Percentiles rank a stretch among this genome's conserved stretches.
Evolutionary conservation across 2,113 vertebrate genomes (phyloP).

Genomic region (Rhegmatorhina hoffmannsi): DNA sequence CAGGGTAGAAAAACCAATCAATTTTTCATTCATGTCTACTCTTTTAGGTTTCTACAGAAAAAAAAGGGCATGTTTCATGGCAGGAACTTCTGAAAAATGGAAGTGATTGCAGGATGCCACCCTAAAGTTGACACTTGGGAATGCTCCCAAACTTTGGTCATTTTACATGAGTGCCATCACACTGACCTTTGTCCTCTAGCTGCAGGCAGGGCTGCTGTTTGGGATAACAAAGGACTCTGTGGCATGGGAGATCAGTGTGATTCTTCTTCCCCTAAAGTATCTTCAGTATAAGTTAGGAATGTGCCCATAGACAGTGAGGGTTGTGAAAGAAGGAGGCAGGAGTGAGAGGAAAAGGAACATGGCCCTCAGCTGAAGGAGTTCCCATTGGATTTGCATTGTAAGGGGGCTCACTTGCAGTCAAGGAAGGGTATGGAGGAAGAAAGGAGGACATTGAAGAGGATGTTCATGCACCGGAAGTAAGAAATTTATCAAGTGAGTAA

Average conservation of each 20-base stretch:
- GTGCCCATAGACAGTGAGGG: neutral
- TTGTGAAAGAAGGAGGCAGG: neutral
- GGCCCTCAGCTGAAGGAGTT: neutral
- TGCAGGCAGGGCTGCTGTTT: neutral
- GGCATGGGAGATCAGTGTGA: neutral
- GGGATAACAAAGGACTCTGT: neutral
- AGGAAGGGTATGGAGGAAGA: neutral
- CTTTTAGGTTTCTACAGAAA: neutral
- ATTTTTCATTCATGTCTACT: neutral
- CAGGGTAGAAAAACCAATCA: neutral
- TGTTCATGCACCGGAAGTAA: neutral
- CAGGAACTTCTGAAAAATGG: neutral
- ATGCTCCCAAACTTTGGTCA: rapidly evolving
- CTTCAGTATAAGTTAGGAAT: neutral
- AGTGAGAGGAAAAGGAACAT: rapidly evolving
- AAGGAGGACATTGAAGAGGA: neutral
- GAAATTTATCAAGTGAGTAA: neutral
- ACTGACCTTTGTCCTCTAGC: neutral
- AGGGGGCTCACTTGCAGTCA: neutral
- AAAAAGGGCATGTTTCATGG: neutral
- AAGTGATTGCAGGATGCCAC: neutral
- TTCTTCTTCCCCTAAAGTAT: neutral
- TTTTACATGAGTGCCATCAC: neutral
- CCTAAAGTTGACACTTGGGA: neutral
- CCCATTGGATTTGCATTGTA: rapidly evolving